Base-by-base conservation (phyloP, 2,113 vertebrate genomes). In the Hydrochoerus hydrochaeris region DNA sequence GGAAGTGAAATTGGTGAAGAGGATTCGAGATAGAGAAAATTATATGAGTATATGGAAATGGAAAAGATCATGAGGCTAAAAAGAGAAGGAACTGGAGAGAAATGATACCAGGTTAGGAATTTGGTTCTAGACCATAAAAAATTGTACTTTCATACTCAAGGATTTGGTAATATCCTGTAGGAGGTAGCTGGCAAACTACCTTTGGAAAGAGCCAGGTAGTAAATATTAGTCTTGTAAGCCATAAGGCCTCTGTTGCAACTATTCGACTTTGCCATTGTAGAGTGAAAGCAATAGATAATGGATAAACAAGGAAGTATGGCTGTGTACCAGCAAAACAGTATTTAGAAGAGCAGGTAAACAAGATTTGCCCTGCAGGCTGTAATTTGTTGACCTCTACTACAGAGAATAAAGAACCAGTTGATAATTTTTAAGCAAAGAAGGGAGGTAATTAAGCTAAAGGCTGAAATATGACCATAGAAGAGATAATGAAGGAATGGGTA, bases 331-430 rank as follows among this genome's bases (percentile, higher is more conserved):
- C 62, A 67, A 88, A 69, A 57, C 11, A 57, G 75, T 38, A 75
- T 88, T 95, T 85, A 94, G 32, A 81, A 91, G 88, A 90, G 35
- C 69, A 95, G 28, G 65, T 87, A 93, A 84, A 87, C 90, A 93
- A 84, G n/a, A 86, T 95, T 84, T 96, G 73, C 32, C 87, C 63
- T 80, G 35, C 10, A 80, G 44, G 78, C 75, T 75, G 0, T 84
- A 46, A 89, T 75, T 94, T 83, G 35, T 65, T 93, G 57, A 95
- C 73, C 49, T 96, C 60, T 89, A 22, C 22, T 73, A 20, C 49
- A 49, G 84, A 57, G 80, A 91, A 58, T 46, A 86, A 32, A 22
- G 20, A 90, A 32, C 30, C 57, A 80, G 44, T 14, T 85, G 49
- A 46, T 87, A 52, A 0, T 58, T 96, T 92, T 86, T 82, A 93